A percentile compares a stretch with the other conserved stretches of the same genome.
These are phyloP conservation scores for Cynodonichthys magdalenae DNA, from an alignment of 2,797 vertebrate species.

Conservation along the genomic window DNA sequence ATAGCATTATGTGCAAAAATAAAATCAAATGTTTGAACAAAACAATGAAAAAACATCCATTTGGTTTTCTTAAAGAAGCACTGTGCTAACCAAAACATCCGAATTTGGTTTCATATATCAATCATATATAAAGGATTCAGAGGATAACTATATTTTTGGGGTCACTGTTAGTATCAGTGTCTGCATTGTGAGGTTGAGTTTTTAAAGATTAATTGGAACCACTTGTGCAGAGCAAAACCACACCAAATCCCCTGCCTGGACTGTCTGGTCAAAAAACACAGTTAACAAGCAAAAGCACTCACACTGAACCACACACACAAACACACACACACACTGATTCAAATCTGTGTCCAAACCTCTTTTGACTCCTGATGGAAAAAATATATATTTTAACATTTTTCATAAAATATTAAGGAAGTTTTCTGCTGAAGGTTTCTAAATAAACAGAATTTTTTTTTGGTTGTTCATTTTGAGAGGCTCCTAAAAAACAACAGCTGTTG, in stretches of 20 bases:
- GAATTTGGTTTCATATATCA: not conserved
- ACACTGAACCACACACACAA: conserved; percentile 12
- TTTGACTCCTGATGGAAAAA: conserved; percentile 19
- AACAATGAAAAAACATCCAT: not conserved
- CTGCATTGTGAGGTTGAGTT: conserved; percentile 11
- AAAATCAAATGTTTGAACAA: not conserved
- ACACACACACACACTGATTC: conserved; percentile 19
- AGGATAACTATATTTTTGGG: conserved; percentile 35
- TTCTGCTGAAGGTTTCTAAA: no score
- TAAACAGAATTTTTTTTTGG: no score
- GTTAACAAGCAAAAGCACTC: conserved; percentile 49
- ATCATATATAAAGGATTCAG: not conserved
- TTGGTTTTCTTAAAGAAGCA: not conserved
- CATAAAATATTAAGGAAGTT: no score
- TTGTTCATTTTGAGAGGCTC: no score
- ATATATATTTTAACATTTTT: not conserved
- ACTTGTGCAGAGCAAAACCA: conserved; percentile 42
- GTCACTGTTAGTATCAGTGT: conserved; percentile 11
- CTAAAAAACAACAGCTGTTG: no score
- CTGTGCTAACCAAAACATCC: not conserved
- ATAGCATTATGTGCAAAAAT: not conserved
- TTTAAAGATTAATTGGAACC: conserved; percentile 67
- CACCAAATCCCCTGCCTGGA: conserved; percentile 46
- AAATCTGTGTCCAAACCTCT: conserved; percentile 37
- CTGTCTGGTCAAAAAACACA: conserved; percentile 48